Evolutionary conservation across 2,888 invertebrate genomes (phyloP).

Genomic region (Thysanoteuthis rhombus): DNA sequence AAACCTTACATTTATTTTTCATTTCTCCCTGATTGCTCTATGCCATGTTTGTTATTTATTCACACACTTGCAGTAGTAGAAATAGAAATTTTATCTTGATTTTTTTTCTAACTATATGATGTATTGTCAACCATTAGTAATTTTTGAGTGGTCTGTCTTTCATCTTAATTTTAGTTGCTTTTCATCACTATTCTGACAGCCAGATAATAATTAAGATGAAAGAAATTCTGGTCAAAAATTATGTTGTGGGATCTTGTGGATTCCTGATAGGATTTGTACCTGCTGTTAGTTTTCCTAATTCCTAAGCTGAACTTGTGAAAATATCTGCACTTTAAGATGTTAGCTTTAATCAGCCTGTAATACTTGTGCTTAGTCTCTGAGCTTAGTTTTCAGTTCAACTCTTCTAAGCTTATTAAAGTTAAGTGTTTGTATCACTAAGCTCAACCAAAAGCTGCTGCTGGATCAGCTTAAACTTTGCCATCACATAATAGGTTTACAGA

Average conservation of each 20-base stretch:
- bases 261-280: not conserved
- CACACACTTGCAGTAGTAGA: no score
- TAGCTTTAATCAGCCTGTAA: not conserved
- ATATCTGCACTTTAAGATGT: not conserved
- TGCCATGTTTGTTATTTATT: no score
- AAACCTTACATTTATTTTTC: no score
- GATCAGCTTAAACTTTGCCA: constrained; percentile 12
- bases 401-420: not conserved
- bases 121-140: no score
- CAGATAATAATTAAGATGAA: no score
- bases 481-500: not conserved
- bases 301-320: not conserved
- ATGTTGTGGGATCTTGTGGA: not conserved
- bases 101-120: no score
- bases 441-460: not conserved
- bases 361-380: not conserved
- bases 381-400: constrained; percentile 12
- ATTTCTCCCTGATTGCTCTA: no score
- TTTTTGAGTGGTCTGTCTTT: no score
- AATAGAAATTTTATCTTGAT: no score
- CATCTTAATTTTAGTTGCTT: no score
- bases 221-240: no score
- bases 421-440: not conserved
- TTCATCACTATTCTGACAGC: no score
- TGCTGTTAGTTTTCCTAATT: not conserved